A percentile compares a stretch with the other conserved stretches of the same genome.
These are phyloP conservation scores for Catharus bicknelli DNA, from an alignment of 2,113 vertebrate genomes.

Conservation along the genomic window DNA sequence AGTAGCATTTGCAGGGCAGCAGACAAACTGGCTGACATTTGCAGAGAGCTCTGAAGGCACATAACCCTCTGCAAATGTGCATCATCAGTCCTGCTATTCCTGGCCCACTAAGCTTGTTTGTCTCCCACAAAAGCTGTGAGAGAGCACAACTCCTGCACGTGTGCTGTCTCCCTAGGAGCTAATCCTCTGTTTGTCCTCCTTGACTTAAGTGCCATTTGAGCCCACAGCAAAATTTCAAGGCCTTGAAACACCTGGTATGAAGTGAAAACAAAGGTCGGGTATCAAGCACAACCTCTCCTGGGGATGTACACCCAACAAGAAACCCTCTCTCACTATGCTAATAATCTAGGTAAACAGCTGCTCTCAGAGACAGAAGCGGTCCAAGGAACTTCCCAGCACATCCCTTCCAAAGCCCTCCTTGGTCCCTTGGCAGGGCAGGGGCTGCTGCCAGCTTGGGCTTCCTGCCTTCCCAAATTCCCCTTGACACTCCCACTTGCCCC, in stretches of 20 bases:
- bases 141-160: neutral
- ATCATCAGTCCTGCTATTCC: neutral
- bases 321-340: neutral
- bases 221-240: neutral
- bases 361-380: neutral
- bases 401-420: neutral
- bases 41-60: slow-evolving; percentile 1
- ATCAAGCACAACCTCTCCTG: neutral
- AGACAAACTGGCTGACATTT: slow-evolving; percentile 21
- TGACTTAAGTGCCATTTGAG: neutral
- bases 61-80: neutral
- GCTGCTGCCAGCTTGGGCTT: neutral
- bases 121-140: neutral
- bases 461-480: neutral
- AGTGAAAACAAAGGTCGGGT: neutral
- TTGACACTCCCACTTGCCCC: neutral
- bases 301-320: neutral
- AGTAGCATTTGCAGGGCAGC: slow-evolving; percentile 18
- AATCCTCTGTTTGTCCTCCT: neutral
- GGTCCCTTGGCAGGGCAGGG: neutral
- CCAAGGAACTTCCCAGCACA: neutral
- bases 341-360: neutral
- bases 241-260: neutral
- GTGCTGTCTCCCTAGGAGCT: neutral
- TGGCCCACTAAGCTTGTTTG: neutral